A percentile compares a stretch with the other conserved stretches of the same genome.
These are phyloP conservation scores for Galaxea fascicularis DNA, from an alignment of 92 coral and sea anemone genomes.

Conservation along the genomic window DNA sequence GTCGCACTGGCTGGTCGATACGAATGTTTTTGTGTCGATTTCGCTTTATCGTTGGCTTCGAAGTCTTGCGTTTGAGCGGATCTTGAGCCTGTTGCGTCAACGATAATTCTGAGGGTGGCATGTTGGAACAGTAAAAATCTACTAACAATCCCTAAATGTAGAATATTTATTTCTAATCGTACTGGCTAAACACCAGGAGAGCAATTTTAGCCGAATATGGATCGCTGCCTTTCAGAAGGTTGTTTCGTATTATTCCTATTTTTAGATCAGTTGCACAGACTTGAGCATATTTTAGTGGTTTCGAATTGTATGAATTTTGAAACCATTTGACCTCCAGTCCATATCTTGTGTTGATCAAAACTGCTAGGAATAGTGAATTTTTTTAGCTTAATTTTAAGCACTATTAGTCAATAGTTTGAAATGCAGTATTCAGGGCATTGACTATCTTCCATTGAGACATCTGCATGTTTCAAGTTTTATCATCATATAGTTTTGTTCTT, in stretches of 20 bases:
- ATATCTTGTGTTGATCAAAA: conserved; percentile 13
- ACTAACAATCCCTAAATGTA: conserved; percentile 2
- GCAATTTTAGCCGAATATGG: conserved; percentile 6
- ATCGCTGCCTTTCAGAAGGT: conserved; percentile 28
- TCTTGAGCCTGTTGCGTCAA: conserved; percentile 43
- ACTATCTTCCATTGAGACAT: conserved; percentile 21
- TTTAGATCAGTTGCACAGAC: conserved; percentile 45
- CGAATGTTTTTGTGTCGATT: conserved; percentile 31
- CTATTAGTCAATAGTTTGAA: conserved; percentile 3
- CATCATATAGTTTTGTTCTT: conserved; percentile 25
- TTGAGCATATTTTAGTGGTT: conserved; percentile 40
- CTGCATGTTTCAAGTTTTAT: conserved; percentile 45
- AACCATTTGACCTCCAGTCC: conserved; percentile 18
- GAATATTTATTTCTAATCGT: background rate
- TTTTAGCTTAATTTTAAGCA: conserved; percentile 11
- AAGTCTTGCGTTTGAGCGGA: conserved; percentile 33
- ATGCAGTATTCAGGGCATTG: conserved; percentile 6
- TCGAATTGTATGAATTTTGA: conserved; percentile 24
- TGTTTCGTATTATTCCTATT: conserved; percentile 41
- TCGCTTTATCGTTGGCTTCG: conserved; percentile 30
- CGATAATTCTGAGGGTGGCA: conserved; percentile 38
- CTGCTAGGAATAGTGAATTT: background rate
- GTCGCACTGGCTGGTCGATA: conserved; percentile 2
- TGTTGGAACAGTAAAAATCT: conserved; percentile 33
- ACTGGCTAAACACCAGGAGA: conserved; percentile 23